Conservation (phyloP, 2,888 invertebrate genomes). For the Phanerotoma sp. region DNA sequence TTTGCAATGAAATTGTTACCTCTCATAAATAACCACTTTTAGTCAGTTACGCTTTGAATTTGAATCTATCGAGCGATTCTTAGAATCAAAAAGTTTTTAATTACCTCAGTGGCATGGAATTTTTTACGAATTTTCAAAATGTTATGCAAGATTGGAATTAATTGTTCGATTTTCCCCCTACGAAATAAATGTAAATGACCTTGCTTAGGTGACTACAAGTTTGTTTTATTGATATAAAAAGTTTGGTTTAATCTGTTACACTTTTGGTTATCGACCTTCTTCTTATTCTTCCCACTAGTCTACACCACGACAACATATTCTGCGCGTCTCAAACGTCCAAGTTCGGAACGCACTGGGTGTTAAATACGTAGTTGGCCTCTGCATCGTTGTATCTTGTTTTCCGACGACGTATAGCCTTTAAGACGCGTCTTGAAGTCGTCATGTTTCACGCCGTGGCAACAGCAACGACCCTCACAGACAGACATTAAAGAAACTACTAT, state of each 20-base stretch:
- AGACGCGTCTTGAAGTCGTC: neutral
- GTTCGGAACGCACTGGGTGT: conserved; percentile 39
- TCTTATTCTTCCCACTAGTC: conserved; percentile 9
- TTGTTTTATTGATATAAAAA: conserved; percentile 16
- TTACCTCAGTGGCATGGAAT: too few species aligned
- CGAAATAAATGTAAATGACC: too few species aligned
- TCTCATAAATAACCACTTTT: too few species aligned
- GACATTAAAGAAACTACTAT: too few species aligned
- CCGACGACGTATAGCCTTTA: conserved; percentile 33
- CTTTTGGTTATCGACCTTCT: conserved; percentile 18
- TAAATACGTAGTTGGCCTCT: conserved; percentile 47
- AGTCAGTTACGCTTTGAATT: too few species aligned
- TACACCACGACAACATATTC: conserved; percentile 39
- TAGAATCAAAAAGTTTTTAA: too few species aligned
- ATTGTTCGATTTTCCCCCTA: too few species aligned
- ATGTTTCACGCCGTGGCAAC: conserved; percentile 5
- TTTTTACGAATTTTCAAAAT: too few species aligned
- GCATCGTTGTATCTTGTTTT: conserved; percentile 46
- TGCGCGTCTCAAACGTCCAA: conserved; percentile 42
- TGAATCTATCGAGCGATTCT: too few species aligned
- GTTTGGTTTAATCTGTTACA: conserved; percentile 20
- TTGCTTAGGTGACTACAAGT: conserved; percentile 1
- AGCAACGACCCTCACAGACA: neutral
- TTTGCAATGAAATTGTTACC: too few species aligned
- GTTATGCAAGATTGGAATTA: too few species aligned